Evolutionary conservation across 2,113 vertebrate genomes (phyloP).

Genomic region (Protomyctophum bolini): DNA sequence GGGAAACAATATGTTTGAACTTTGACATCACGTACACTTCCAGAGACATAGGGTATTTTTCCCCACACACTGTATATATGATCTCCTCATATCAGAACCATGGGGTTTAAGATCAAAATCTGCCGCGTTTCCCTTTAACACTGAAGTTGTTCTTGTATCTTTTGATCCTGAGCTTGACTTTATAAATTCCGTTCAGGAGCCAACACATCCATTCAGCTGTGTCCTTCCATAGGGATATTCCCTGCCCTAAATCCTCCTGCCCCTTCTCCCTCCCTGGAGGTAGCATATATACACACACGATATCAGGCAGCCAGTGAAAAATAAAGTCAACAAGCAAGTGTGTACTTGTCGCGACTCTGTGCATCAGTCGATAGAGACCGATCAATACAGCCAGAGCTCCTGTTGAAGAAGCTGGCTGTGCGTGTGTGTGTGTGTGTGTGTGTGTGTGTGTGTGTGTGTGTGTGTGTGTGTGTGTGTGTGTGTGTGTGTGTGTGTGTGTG

Average conservation of each 20-base stretch:
- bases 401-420: neutral
- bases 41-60: no score
- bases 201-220: neutral
- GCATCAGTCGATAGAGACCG: constrained; percentile 61
- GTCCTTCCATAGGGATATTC: constrained; percentile 8
- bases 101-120: no score
- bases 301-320: constrained; percentile 46
- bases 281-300: neutral
- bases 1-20: no score
- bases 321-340: constrained; percentile 57
- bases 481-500: constrained; percentile 13
- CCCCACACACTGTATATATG: no score
- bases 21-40: no score
- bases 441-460: neutral
- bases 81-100: no score
- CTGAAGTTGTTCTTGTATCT: no score
- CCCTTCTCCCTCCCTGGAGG: neutral
- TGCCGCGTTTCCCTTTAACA: no score
- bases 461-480: neutral
- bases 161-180: no score
- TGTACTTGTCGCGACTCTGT: constrained; percentile 44
- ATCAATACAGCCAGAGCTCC: constrained; percentile 56
- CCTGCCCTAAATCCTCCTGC: constrained; percentile 14
- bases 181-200: neutral
- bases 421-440: neutral